Evolutionary conservation across 2,888 invertebrate genomes (phyloP), one percentile per base, ranked within the genome.

Genomic region (Metacarcinus magister): DNA sequence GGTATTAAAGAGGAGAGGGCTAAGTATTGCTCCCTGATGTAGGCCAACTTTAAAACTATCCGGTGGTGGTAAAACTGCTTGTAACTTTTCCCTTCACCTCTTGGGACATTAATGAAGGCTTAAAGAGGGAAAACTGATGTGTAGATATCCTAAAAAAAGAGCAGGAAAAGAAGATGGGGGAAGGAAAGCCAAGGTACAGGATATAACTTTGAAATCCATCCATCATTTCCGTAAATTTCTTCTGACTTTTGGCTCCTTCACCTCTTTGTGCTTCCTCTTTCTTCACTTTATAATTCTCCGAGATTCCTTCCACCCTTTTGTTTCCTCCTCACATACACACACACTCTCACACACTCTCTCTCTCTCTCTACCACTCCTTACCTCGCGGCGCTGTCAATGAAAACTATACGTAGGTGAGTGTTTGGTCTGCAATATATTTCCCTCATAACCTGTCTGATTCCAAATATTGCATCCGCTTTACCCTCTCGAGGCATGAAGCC

Each of bases 371-470:
- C n/a, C 16, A 5, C 67, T 67, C 67, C 16, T 23, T 23, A 23
- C 0, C 5, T 67, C 67, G 23, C 67, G n/a, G 13, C 48, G 5
- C 13, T 67, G 67, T 67, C 67, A 67, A 16, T 23, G 67, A 67
- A 67, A 67, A 67, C 67, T 67, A 67, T n/a, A 67, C 16, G 67
- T 67, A 23, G 67, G 67, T 16, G 67, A 16, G 54, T 54, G 54
- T 67, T 67, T n/a, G n/a, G 67, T 16, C 23, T 67, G 19, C 67
- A 67, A 67, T 67, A n/a, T 67, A 67, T 8, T 67, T 67, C 23
- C 67, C n/a, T 23, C 67, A 67, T 67, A 67, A 67, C 67, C 67
- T 67, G 67, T 67, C 67, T 67, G 67, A 67, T 67, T 67, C 67
- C 1, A 23, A 67, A 67, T 67, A 67, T n/a, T 67, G n/a, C 67